These are phyloP conservation scores for Branchipolynoe longqiensis DNA, from an alignment of 2,888 invertebrate genomes.

Conservation along the genomic window DNA sequence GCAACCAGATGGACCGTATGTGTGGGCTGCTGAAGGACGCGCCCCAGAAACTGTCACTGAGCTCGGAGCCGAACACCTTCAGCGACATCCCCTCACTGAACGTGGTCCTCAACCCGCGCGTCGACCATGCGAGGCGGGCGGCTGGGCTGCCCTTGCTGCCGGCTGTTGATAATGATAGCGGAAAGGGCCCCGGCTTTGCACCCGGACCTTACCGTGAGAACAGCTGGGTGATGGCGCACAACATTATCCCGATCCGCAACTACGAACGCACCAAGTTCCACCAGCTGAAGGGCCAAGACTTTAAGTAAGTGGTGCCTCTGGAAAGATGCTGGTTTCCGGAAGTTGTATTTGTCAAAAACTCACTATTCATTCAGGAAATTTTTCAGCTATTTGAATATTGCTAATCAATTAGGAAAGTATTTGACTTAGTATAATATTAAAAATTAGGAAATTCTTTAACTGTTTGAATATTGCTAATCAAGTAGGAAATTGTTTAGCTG, in stretches of 20 bases:
- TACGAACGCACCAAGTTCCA: constrained; percentile 63
- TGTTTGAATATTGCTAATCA: too few relatives aligned
- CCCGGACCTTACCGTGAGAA: constrained; percentile 62
- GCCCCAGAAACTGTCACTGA: constrained; percentile 72
- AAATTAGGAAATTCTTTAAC: too few relatives aligned
- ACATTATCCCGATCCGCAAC: constrained; percentile 63
- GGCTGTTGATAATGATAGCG: constrained; percentile 65
- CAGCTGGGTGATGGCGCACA: constrained; percentile 62
- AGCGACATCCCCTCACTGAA: constrained; percentile 76
- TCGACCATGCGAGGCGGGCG: constrained; percentile 73
- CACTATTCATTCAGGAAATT: too few relatives aligned
- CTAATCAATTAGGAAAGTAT: too few relatives aligned
- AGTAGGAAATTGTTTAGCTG: too few relatives aligned
- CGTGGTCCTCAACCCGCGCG: constrained; percentile 78
- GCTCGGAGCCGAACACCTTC: constrained; percentile 68
- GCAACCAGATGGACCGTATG: constrained; percentile 78
- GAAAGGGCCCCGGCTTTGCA: constrained; percentile 60
- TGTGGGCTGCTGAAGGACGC: constrained; percentile 76
- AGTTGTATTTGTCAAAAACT: too few relatives aligned
- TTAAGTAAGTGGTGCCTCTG: constrained; percentile 62
- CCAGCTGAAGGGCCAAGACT: constrained; percentile 64
- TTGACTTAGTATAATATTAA: too few relatives aligned
- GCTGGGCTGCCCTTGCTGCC: constrained; percentile 72
- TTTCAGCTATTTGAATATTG: too few relatives aligned
- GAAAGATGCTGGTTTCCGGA: too few relatives aligned